Evolutionary conservation across 2,113 vertebrate species (phyloP), one percentile per base, ranked within the genome.

Genomic region (Anarhynchus alexandrinus): DNA sequence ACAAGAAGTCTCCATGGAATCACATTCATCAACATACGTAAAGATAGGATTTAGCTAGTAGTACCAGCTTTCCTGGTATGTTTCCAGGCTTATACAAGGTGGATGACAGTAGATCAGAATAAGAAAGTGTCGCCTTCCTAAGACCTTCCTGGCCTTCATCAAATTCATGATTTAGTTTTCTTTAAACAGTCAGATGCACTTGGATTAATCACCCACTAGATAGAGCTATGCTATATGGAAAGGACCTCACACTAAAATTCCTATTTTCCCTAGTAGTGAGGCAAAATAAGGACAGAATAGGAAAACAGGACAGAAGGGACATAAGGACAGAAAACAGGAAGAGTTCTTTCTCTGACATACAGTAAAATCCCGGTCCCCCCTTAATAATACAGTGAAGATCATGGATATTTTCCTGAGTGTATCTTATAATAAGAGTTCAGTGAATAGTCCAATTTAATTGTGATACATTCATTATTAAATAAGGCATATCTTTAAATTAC

Each of bases 131-230:
- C 49, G 19, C 40, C 38, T 94, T 92, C 54, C n/a, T 20, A 26
- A 57, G 55, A 42, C 21, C 30, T 82, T 90, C 15, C 51, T 51
- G 83, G 61, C 23, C 45, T 81, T 65, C 32, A 32, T 49, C 45
- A 55, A 15, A 4, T 71, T n/a, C 3, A 10, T 64, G 18, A 25
- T 51, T 74, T 30, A 4, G 23, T 51, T 25, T 30, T 78, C 51
- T 57, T 61, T 81, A n/a, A 69, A 11, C 34, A 57, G 52, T 22
- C 38, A 54, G 27, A 43, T 96, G 95, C 52, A 91, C 58, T 95
- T 95, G 42, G 49, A 29, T 73, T 73, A 25, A 54, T 86, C 52
- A 73, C 43, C 96, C 96, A 86, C 95, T 96, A 97, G 96, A 87
- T 94, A 85, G 95, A 91, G 96, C 95, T 94, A 8, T 95, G 66